These are phyloP conservation scores for Sinocyclocheilus grahami DNA, from an alignment of 2,113 vertebrate genomes.

Conservation along the genomic window DNA sequence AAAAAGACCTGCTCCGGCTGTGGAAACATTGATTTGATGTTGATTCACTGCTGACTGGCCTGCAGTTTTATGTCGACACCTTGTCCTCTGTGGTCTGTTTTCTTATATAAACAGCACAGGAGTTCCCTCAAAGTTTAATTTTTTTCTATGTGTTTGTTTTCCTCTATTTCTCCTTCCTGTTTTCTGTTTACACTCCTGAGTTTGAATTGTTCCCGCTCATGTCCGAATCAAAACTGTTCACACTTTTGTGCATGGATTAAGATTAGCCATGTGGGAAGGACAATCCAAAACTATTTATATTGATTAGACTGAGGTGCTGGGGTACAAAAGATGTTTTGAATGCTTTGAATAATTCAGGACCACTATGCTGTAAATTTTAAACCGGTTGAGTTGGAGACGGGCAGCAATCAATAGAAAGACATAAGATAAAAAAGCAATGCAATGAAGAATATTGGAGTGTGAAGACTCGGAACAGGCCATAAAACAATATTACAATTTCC, in stretches of 20 bases:
- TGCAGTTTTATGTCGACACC: constrained; percentile 13
- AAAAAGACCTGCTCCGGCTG: background rate
- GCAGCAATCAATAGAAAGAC: constrained; percentile 46
- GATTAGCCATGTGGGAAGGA: constrained; percentile 29
- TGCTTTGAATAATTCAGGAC: constrained; percentile 52
- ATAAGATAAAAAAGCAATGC: constrained; percentile 21
- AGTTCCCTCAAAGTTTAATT: constrained; percentile 17
- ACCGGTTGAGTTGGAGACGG: constrained; percentile 15
- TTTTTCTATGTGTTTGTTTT: background rate
- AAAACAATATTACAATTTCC: constrained; percentile 36
- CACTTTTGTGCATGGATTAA: background rate
- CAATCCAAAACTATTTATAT: constrained; percentile 52
- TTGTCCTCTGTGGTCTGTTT: constrained; percentile 4
- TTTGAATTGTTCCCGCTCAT: background rate
- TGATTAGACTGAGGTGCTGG: constrained; percentile 48
- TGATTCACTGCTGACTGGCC: constrained; percentile 23
- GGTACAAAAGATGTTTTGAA: constrained; percentile 52
- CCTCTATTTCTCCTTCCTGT: background rate
- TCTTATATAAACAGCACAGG: background rate
- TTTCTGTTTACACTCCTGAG: background rate
- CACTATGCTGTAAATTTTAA: constrained; percentile 41
- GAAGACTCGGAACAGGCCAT: constrained; percentile 21
- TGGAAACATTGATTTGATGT: constrained; percentile 40
- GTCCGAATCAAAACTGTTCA: background rate
- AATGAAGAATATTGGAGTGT: constrained; percentile 48